Evolutionary conservation across 2,888 invertebrate species (phyloP).

Genomic region (Netelia inedita): DNA sequence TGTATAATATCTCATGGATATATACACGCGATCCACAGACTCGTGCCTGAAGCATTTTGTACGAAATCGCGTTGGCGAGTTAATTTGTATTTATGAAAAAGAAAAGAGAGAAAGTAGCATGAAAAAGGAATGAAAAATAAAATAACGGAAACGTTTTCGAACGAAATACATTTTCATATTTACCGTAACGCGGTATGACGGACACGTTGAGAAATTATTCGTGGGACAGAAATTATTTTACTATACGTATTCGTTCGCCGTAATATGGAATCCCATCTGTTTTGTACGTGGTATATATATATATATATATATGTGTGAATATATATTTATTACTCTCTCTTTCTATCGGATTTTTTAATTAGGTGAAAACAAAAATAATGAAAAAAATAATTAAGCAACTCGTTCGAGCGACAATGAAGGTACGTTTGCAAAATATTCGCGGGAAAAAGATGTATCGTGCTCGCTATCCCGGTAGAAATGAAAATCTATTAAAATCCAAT

Average conservation of each 20-base stretch:
- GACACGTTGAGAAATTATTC: too few relatives aligned
- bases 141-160: background rate
- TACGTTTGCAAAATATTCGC: background rate
- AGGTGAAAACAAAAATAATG: background rate
- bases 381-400: background rate
- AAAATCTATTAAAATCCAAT: background rate
- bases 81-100: background rate
- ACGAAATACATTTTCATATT: background rate
- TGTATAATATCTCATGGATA: background rate
- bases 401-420: background rate
- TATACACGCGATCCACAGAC: background rate
- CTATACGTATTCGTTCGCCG: too few relatives aligned
- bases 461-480: too few relatives aligned
- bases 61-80: slow-evolving; percentile 10
- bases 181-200: background rate
- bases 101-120: background rate
- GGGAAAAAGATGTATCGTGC: too few relatives aligned
- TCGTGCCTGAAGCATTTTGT: slow-evolving; percentile 37
- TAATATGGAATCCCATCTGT: too few relatives aligned
- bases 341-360: too few relatives aligned
- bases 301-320: too few relatives aligned
- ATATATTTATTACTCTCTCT: too few relatives aligned
- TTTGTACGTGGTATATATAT: too few relatives aligned
- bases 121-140: background rate
- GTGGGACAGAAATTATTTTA: too few relatives aligned